Base-by-base conservation (phyloP, 2,888 invertebrate species). In the Allophyes oxyacanthae region DNA sequence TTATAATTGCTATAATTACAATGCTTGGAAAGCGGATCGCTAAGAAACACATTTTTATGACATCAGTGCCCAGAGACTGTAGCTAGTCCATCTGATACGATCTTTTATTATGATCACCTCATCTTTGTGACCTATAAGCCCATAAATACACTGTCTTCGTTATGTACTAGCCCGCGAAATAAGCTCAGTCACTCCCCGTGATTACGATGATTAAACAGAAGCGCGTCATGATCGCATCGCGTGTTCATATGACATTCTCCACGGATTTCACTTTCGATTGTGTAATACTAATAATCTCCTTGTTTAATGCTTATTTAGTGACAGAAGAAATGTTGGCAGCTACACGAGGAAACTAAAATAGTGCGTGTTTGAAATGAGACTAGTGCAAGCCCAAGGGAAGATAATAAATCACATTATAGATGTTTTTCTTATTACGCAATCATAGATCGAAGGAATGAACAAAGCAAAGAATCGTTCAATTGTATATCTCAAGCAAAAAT, bases 261-360 rank as follows among this genome's bases (percentile, higher is more conserved):
- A 40, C 58, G 32, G 58, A 68, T 76, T 77, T 76, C 77, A 71
- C 76, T 76, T 75, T 72, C 46, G 50, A 58, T 76, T 70, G 58
- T 70, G 64, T 65, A 76, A 76, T n/a, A n/a, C n/a, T n/a, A n/a
- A n/a, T 55, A 32, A 42, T 37, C 66, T 55, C 62, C 73, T 72
- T 63, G 48, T 56, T 58, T 49, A 41, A 58, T 54, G 68, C 54
- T 60, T 58, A 57, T 56, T 56, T 49, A 52, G 13, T 59, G 45
- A 32, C 20, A 41, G 26, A 68, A 62, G 41, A 60, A 45, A 41
- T 68, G 40, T 45, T 60, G 62, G 34, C 61, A 51, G 13, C 2
- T 32, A 11, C 8, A 49, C 43, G n/a, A 53, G 71, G 58, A 57
- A 66, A 53, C 49, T n/a, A 6, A 15, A 11, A 5, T 28, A 2